Base-by-base conservation (phyloP, 2,113 vertebrate genomes). In the Megaleporinus macrocephalus region DNA sequence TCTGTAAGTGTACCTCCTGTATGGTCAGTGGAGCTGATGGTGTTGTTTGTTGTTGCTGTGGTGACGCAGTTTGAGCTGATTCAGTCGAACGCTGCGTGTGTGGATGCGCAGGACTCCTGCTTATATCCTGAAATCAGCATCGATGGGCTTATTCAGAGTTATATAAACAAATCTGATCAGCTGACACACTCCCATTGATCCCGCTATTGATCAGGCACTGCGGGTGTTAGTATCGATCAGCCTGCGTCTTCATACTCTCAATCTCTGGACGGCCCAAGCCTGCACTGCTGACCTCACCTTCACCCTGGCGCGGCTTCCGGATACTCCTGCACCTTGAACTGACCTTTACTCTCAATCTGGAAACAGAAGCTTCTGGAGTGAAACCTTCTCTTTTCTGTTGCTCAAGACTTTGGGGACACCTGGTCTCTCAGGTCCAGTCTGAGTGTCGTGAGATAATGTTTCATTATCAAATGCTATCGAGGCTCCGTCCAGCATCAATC, bases 91-190 rank as follows among this genome's bases (percentile, higher is more conserved):
- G 33, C 33, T 36, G 3, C 18, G 53, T 20, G 53, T 55, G 16
- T 20, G 11, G 1, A 22, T 5, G 6, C 53, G 0, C 0, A 57
- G 41, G 20, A n/a, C 20, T 0, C 20, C 6, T 22, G 20, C 4
- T 72, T 36, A 53, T 5, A 36, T 11, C 10, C 44, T 72, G 55
- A 29, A 62, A 76, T 66, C 33, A 49, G 68, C 16, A 69, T 78
- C 80, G 47, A 71, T 80, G 13, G 22, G 41, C 27, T 62, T 79
- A 80, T 86, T 76, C 47, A 76, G 77, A 49, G 41, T 44, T 59
- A 29, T 15, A 71, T 70, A 79, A 76, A 65, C 57, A 76, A 80
- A 69, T 78, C 41, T 82, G 75, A 82, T 82, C 66, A 73, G 63
- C 27, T 33, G 41, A 62, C 36, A 71, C 69, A 71, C 63, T 61